Evolutionary conservation across 2,888 invertebrate genomes (phyloP).

Genomic region (Diarsia rubi): DNA sequence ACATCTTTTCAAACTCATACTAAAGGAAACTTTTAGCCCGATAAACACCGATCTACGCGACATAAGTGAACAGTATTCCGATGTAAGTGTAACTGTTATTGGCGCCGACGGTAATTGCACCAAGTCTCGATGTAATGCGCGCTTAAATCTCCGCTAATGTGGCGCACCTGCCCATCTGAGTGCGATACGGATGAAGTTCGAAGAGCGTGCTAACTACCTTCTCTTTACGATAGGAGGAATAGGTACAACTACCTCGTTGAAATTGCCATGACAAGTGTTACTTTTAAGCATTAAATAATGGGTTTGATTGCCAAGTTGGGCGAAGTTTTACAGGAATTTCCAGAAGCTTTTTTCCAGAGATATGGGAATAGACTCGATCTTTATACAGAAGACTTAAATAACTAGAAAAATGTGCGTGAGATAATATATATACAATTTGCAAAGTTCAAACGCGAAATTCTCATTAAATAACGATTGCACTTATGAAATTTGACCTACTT

Average conservation of each 20-base stretch:
- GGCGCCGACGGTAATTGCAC: slow-evolving; percentile 3
- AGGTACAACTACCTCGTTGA: neutral
- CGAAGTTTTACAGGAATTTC: neutral
- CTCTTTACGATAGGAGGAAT: neutral
- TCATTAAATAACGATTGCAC: too few relatives aligned
- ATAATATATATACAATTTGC: too few relatives aligned
- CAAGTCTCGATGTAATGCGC: slow-evolving; percentile 4
- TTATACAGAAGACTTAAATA: neutral
- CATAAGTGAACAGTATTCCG: slow-evolving; percentile 2
- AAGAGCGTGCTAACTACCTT: neutral
- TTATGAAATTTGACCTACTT: too few relatives aligned
- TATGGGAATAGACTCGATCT: rapidly evolving
- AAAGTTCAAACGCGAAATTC: too few relatives aligned
- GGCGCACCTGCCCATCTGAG: neutral
- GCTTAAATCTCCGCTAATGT: slow-evolving; percentile 25
- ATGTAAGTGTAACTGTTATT: slow-evolving; percentile 24
- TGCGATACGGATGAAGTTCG: neutral
- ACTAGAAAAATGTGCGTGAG: neutral
- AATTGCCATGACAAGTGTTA: neutral
- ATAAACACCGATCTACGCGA: slow-evolving; percentile 7
- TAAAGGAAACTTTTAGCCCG: neutral
- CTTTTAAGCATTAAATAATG: neutral
- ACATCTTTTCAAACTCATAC: neutral
- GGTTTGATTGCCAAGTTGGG: neutral
- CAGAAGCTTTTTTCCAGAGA: too few relatives aligned